These are phyloP conservation scores for Atethmia centrago DNA, from an alignment of 2,888 invertebrate genomes.

Conservation along the genomic window DNA sequence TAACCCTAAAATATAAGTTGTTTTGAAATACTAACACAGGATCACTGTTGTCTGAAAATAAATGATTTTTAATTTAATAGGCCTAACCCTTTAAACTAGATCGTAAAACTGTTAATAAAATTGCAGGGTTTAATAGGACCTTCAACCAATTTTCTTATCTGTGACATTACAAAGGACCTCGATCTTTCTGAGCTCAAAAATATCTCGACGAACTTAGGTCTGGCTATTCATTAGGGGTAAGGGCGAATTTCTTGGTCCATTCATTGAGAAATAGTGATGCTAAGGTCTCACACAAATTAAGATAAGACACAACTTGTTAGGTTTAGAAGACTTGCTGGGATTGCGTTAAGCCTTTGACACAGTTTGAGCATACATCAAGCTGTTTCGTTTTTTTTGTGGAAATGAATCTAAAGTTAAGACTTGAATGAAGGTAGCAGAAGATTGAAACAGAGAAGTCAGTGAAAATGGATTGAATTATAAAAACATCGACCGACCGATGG, in stretches of 20 bases:
- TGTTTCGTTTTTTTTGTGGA: background rate
- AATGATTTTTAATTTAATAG: no score
- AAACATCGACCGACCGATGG: background rate
- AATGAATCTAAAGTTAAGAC: background rate
- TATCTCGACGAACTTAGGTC: conserved; percentile 29
- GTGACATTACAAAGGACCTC: conserved; percentile 4
- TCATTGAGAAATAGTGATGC: conserved; percentile 34
- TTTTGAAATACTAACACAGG: no score
- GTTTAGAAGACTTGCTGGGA: background rate
- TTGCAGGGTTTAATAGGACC: background rate
- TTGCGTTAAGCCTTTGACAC: background rate
- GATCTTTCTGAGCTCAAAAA: conserved; percentile 34
- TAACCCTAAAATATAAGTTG: no score
- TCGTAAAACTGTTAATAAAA: conserved; percentile 13
- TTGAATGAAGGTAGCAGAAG: background rate
- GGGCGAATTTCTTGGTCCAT: conserved; percentile 10
- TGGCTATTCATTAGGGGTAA: conserved; percentile 26
- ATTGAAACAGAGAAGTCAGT: fast-evolving
- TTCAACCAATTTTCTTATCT: conserved; percentile 34
- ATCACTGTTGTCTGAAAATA: no score
- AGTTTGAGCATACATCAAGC: background rate
- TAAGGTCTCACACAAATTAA: conserved; percentile 25
- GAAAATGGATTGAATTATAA: background rate
- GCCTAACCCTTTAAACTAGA: background rate
- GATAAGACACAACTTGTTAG: conserved; percentile 31